Evolutionary conservation across 2,888 invertebrate genomes (phyloP), one percentile per base, ranked within the genome.

Genomic region (Taphrorychus bicolor): DNA sequence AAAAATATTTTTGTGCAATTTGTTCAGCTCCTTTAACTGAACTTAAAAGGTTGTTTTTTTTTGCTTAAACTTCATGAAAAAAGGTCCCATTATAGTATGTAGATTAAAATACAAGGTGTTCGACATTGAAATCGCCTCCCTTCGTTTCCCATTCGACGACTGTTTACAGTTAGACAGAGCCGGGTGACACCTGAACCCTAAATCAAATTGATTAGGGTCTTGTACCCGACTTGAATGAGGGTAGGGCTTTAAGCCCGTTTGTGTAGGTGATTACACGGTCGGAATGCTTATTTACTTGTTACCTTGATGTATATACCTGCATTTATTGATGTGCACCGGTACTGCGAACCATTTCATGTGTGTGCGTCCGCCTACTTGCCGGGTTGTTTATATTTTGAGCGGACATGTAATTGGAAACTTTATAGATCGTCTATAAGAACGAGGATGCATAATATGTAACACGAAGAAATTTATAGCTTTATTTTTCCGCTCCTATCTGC

Each of bases 141-240:
- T 16, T 53, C 58, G 21, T 51, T 51, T 51, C 32, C 52, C 23
- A 52, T 64, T 42, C 23, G 23, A 9, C 40, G 24, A 45, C 45
- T 53, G 63, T 59, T 63, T 63, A 68, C 68, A 42, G 62, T 59
- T 63, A 68, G 14, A 67, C 5, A 58, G 51, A 52, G 49, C 51
- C 54, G 24, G 65, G 59, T 57, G 59, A 66, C 66, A 70, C 66
- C 66, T 70, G 66, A 70, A 70, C 63, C 66, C 63, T 66, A 63
- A 70, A 70, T 70, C 70, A 70, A 70, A 70, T 59, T 70, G 70
- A 70, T 70, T 70, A 66, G 70, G 70, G 70, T 70, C 61, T 66
- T 62, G 59, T 62, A 62, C 42, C 54, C 49, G 51, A 48, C 42
- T 53, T 54, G 59, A 56, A 69, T 62, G 59, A 59, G 70, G 70